Base-by-base conservation (phyloP, 2,888 invertebrate species). In the Rhagium mordax region DNA sequence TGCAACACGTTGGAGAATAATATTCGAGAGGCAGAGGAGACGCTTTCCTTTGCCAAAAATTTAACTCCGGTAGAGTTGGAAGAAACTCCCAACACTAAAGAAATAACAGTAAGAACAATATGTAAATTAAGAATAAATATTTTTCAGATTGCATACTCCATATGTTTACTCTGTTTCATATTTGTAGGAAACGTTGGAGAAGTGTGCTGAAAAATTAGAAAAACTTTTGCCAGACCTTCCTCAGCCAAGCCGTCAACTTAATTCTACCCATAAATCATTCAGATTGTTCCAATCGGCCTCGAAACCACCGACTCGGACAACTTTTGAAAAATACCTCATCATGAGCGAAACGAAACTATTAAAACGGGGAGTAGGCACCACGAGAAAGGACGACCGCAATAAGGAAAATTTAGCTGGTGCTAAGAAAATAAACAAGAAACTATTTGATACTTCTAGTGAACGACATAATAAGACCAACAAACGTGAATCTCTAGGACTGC, bases 31-130 rank as follows among this genome's bases (percentile, higher is more conserved):
- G 79, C 78, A 21, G 74, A 79, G 59, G 77, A 79, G 48, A 76
- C 69, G 2, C 61, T 81, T 7, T 66, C 67, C 13, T 72, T 66
- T 41, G 65, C 76, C 18, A 78, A 72, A 69, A 79, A 73, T 71
- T 68, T 80, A 65, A 80, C 80, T 64, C 81, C 81, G 15, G 76
- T 80, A 13, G 81, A 81, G 62, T 53, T 76, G 24, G 78, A 79
- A 51, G 78, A 74, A 24, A 77, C 71, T 61, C 62, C 72, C 47
- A 76, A 72, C 60, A 65, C 68, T 13, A 70, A 72, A 64, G 77
- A 78, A 66, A 79, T 81, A 47, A 78, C 70, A 60, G 80, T 81
- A 78, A 61, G 69, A 67, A 21, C n/a, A n/a, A n/a, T n/a, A n/a
- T n/a, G n/a, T n/a, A n/a, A n/a, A n/a, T n/a, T n/a, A n/a, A n/a